Percentiles rank a stretch among this genome's conserved stretches.
Conservation (phyloP, 2,888 invertebrate species). For the Chouioia cunea region DNA sequence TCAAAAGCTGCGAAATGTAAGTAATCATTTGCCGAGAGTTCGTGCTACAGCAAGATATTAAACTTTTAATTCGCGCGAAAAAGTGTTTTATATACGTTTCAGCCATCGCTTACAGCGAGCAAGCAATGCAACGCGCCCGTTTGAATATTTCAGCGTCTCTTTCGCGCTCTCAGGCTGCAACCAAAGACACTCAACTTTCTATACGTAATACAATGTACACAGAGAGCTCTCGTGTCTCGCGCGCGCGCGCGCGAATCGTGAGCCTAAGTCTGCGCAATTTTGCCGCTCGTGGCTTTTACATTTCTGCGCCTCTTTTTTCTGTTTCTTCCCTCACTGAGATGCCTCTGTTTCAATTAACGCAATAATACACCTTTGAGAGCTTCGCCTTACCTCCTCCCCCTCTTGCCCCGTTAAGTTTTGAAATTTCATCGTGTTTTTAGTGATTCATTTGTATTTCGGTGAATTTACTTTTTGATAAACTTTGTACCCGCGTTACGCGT, state of each 20-base stretch:
- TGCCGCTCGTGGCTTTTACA: constrained; percentile 22
- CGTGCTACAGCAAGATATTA: constrained; percentile 8
- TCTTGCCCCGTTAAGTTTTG: constrained; percentile 3
- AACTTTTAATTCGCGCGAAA: constrained; percentile 25
- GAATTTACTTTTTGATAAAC: too few species aligned
- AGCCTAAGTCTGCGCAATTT: constrained; percentile 1
- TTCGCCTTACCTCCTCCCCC: constrained; percentile 3
- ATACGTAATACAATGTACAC: constrained; percentile 40
- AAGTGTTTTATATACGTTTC: constrained; percentile 21
- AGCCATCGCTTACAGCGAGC: background rate
- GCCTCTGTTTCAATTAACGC: background rate
- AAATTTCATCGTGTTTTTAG: constrained; percentile 9
- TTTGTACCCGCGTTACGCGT: too few species aligned
- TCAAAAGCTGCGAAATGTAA: too few species aligned
- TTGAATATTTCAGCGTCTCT: constrained; percentile 33
- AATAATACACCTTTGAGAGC: background rate
- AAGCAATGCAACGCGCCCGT: background rate
- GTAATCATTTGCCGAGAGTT: too few species aligned
- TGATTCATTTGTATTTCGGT: too few species aligned
- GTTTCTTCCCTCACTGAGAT: background rate
- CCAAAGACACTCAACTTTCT: constrained; percentile 23
- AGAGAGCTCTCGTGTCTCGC: constrained; percentile 28
- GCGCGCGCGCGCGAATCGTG: background rate
- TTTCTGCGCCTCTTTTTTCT: background rate
- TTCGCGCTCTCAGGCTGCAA: background rate